These are phyloP conservation scores for Mirza zaza DNA, from an alignment of 2,113 vertebrate species.

Conservation along the genomic window DNA sequence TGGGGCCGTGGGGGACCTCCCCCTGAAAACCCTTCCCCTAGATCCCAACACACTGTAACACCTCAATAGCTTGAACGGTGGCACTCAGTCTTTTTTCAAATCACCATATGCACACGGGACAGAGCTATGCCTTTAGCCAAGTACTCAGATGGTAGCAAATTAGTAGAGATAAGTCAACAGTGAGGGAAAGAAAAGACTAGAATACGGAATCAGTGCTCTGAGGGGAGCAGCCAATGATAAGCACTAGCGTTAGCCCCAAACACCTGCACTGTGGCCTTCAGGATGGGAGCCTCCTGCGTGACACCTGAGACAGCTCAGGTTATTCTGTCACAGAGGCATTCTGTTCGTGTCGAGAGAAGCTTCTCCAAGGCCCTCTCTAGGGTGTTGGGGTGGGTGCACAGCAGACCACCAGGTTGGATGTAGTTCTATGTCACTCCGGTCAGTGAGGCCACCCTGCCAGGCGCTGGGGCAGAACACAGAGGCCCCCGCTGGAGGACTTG, in stretches of 20 bases:
- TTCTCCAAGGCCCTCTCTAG: not conserved
- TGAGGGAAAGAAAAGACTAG: not conserved
- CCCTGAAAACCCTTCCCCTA: not conserved
- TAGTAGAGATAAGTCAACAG: not conserved
- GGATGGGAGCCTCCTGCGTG: not conserved
- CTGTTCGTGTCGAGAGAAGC: not conserved
- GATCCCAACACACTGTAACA: not conserved
- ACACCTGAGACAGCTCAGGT: not conserved
- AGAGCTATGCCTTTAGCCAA: not conserved
- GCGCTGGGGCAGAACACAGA: fast-evolving
- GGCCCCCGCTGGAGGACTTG: not conserved
- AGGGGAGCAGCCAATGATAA: not conserved
- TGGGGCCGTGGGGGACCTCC: not conserved
- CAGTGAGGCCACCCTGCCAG: not conserved
- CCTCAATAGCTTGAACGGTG: not conserved
- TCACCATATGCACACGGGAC: not conserved
- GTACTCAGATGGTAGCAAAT: not conserved
- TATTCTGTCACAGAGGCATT: not conserved
- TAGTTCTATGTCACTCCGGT: not conserved
- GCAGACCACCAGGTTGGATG: not conserved
- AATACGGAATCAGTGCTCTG: not conserved
- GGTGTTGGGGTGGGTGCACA: not conserved
- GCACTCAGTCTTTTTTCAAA: not conserved
- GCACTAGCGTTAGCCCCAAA: not conserved
- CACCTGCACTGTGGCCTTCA: not conserved